Evolutionary conservation across 2,797 vertebrate genomes (phyloP).

Genomic region (Ispidina lecontei): DNA sequence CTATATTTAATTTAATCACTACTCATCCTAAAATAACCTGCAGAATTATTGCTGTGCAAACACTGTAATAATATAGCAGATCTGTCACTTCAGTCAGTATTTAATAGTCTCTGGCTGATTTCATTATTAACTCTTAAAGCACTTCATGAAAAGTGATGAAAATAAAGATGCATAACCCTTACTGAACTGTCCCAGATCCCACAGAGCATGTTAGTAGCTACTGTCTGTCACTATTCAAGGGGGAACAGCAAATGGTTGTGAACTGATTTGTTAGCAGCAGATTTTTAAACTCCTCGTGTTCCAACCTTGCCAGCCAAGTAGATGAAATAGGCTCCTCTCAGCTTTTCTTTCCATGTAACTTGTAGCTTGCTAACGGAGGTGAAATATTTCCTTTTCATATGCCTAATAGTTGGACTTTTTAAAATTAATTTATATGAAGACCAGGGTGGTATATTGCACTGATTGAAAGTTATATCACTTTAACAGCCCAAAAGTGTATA

Average conservation of each 20-base stretch:
- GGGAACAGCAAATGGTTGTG: neutral
- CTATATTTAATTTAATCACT: slow-evolving; percentile 60
- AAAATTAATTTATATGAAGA: neutral
- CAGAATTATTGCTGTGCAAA: slow-evolving; percentile 57
- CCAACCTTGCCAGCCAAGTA: neutral
- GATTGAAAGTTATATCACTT: neutral
- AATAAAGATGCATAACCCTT: neutral
- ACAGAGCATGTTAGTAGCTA: neutral
- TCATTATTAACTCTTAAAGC: slow-evolving; percentile 51
- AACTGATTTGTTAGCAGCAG: neutral
- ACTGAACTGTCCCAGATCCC: neutral
- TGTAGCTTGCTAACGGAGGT: neutral
- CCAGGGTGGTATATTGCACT: neutral
- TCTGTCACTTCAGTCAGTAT: slow-evolving; percentile 45
- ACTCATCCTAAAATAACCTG: slow-evolving; percentile 59
- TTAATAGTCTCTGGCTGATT: slow-evolving; percentile 50
- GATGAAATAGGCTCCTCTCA: neutral
- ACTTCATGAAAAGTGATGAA: slow-evolving; percentile 23
- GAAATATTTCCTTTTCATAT: neutral
- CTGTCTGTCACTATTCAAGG: neutral
- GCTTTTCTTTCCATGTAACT: neutral
- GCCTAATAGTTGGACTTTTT: neutral
- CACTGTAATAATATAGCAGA: slow-evolving; percentile 28
- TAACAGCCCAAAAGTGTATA: neutral
- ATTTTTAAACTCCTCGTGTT: neutral